Conservation (phyloP, 2,888 invertebrate genomes). For the Drosophila tanythrix region DNA sequence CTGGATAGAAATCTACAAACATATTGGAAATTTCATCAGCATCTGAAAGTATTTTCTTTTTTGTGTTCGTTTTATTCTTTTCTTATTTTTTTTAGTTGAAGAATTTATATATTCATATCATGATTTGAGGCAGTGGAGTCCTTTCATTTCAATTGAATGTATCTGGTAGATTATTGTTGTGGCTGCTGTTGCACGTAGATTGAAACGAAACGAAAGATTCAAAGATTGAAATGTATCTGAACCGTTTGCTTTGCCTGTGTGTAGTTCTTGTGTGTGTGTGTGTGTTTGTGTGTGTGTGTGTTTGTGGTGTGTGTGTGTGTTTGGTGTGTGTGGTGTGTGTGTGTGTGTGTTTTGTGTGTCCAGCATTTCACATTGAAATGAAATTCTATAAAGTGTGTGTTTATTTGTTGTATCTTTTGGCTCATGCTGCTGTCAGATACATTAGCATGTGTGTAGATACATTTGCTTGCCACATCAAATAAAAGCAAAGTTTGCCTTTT, state of each 20-base stretch:
- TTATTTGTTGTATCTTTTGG: constrained; percentile 30
- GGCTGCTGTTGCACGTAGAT: constrained; percentile 54
- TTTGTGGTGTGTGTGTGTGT: constrained; percentile 2
- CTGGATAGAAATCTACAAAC: constrained; percentile 1
- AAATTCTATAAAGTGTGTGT: constrained; percentile 47
- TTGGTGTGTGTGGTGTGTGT: constrained; percentile 9
- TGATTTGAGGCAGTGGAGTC: constrained; percentile 59
- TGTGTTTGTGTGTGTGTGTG: constrained; percentile 3
- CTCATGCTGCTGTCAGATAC: constrained; percentile 51
- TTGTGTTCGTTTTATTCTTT: neutral
- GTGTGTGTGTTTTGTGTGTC: constrained; percentile 28
- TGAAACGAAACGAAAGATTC: constrained; percentile 65
- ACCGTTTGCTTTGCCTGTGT: constrained; percentile 35
- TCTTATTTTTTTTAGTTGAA: neutral
- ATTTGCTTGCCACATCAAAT: constrained; percentile 44
- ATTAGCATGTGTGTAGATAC: constrained; percentile 59
- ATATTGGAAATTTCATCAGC: constrained; percentile 45
- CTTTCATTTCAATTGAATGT: constrained; percentile 76
- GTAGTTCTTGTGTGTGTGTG: no score
- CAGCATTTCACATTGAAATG: constrained; percentile 57
- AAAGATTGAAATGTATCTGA: constrained; percentile 76
- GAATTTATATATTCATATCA: constrained; percentile 71
- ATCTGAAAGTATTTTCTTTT: constrained; percentile 25
- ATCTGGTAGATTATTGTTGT: constrained; percentile 51
- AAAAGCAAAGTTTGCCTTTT: constrained; percentile 25